Percentiles rank a stretch among this genome's conserved stretches.
These are phyloP conservation scores for Eupristina koningsbergeri DNA, from an alignment of 1,140 invertebrate species.

Conservation along the genomic window DNA sequence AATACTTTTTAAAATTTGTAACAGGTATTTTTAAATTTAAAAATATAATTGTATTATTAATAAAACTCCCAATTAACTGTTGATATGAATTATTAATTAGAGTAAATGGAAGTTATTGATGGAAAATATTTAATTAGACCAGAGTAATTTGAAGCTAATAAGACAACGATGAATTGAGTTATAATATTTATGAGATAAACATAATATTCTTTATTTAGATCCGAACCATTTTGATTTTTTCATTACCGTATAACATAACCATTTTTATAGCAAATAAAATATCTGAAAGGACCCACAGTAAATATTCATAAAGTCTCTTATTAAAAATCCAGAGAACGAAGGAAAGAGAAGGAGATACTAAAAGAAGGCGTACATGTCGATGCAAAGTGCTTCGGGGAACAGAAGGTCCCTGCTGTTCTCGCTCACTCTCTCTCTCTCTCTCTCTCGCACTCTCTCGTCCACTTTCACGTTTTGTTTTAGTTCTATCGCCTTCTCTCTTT, in stretches of 20 bases:
- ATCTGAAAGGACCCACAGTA: background rate
- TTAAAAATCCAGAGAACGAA: slow-evolving; percentile 16
- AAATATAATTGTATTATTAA: too few species aligned
- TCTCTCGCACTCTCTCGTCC: background rate
- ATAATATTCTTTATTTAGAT: background rate
- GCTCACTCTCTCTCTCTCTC: slow-evolving; percentile 15
- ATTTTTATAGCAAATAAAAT: slow-evolving; percentile 25
- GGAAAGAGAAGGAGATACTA: slow-evolving; percentile 16
- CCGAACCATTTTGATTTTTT: slow-evolving; percentile 14
- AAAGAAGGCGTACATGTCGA: slow-evolving; percentile 48
- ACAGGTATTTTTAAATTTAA: too few species aligned
- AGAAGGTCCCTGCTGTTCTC: slow-evolving; percentile 40
- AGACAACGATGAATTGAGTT: background rate
- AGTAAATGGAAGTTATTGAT: background rate
- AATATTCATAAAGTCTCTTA: slow-evolving; percentile 47
- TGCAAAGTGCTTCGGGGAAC: slow-evolving; percentile 53
- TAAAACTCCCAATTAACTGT: too few species aligned
- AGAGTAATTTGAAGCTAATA: background rate
- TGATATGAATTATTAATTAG: background rate
- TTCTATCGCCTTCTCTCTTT: slow-evolving; percentile 42
- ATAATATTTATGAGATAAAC: slow-evolving; percentile 30
- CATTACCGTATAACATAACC: background rate
- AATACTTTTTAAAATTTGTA: too few species aligned
- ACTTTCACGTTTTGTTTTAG: slow-evolving; percentile 23
- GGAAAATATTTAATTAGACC: background rate